A percentile compares a stretch with the other conserved stretches of the same genome.
Conservation (phyloP, 2,113 vertebrate genomes). For the Hippoglossus stenolepis region DNA sequence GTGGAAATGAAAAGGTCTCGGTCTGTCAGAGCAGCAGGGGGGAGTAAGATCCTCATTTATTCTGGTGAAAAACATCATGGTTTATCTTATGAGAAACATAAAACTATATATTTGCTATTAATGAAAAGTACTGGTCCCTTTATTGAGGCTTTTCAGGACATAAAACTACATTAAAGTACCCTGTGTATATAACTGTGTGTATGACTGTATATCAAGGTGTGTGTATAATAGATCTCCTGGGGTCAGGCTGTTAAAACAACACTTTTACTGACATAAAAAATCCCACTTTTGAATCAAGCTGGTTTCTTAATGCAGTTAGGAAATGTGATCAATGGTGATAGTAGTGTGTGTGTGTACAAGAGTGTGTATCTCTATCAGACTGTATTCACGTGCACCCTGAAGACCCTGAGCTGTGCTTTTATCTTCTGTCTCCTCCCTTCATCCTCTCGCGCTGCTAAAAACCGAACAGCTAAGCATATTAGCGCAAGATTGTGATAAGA, state of each 20-base stretch:
- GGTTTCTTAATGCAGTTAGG: slow-evolving; percentile 35
- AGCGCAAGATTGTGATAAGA: background rate
- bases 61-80: background rate
- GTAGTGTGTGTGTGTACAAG: background rate
- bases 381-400: background rate
- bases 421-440: slow-evolving; percentile 1
- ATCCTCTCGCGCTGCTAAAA: slow-evolving; percentile 20
- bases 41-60: background rate
- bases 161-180: background rate
- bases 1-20: background rate
- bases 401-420: slow-evolving; percentile 4
- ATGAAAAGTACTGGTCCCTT: background rate
- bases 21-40: background rate
- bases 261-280: slow-evolving; percentile 41
- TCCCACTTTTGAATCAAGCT: background rate
- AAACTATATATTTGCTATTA: background rate
- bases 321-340: slow-evolving; percentile 29
- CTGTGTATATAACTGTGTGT: slow-evolving; percentile 5
- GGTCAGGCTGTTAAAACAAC: slow-evolving; percentile 40
- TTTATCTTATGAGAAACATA: background rate
- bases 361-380: background rate
- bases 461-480: background rate
- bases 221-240: slow-evolving; percentile 21
- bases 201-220: slow-evolving; percentile 14
- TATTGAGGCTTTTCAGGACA: background rate